A percentile compares a stretch with the other conserved stretches of the same genome.
Evolutionary conservation across 2,797 vertebrate species (phyloP).

Genomic region (Anguilla marmorata): DNA sequence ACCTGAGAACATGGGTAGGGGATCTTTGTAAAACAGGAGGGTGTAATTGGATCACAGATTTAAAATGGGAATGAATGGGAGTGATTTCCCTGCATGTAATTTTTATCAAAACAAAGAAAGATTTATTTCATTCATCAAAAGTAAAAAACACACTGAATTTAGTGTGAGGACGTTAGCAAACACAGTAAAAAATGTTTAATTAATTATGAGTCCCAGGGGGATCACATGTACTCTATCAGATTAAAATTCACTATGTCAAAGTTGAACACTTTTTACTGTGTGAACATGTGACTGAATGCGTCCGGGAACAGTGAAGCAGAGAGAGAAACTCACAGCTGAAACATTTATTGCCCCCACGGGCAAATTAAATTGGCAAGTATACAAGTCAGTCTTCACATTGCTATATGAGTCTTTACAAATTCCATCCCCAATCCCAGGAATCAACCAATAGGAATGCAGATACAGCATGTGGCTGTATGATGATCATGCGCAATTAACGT

Average conservation of each 20-base stretch:
- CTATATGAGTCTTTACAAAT: background rate
- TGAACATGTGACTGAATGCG: background rate
- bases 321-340: background rate
- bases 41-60: background rate
- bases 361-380: constrained; percentile 38
- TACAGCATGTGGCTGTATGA: no score
- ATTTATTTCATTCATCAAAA: background rate
- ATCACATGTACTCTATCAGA: no score
- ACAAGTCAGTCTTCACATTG: no score
- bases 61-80: background rate
- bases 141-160: background rate
- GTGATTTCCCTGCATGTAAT: background rate
- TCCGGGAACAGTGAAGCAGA: background rate
- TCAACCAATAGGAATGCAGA: no score
- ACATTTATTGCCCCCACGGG: constrained; percentile 41
- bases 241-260: no score
- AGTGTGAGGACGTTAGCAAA: background rate
- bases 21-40: background rate
- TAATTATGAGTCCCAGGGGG: no score
- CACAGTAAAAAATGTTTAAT: no score
- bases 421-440: background rate
- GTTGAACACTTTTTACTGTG: no score
- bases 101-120: background rate
- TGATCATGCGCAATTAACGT: no score
- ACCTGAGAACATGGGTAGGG: constrained; percentile 19